phyloP scores from a whole-genome alignment of 1,140 invertebrate species.

The Drosophila ananassae region DNA sequence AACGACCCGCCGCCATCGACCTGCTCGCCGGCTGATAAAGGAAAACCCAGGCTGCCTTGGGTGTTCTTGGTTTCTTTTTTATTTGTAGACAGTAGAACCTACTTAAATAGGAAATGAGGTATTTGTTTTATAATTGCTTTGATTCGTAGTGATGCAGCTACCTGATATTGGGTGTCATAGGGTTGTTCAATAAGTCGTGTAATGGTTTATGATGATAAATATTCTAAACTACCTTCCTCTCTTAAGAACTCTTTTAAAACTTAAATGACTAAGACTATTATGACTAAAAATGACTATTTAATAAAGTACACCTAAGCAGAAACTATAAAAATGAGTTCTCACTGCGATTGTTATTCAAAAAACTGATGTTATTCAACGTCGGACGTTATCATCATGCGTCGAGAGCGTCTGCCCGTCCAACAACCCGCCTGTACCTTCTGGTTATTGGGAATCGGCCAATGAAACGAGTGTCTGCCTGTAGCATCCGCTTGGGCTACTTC shows the following conservation, averaged over 20 bases:
- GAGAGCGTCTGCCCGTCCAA: conserved; percentile 38
- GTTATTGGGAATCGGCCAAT: conserved; percentile 4
- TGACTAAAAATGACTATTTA: too few species aligned
- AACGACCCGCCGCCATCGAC: conserved; percentile 41
- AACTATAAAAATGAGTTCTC: background rate
- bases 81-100: conserved; percentile 32
- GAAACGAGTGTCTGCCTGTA: conserved; percentile 36
- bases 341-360: conserved; percentile 54
- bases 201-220: too few species aligned
- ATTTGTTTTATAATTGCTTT: background rate
- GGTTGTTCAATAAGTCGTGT: too few species aligned
- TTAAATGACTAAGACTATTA: too few species aligned
- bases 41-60: conserved; percentile 43
- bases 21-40: conserved; percentile 59
- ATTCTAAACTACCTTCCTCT: too few species aligned
- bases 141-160: too few species aligned
- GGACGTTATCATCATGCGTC: conserved; percentile 51
- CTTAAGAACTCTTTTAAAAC: too few species aligned
- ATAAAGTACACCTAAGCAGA: background rate
- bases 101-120: background rate
- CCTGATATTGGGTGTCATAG: too few species aligned
- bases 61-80: conserved; percentile 11
- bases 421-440: conserved; percentile 12
- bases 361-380: conserved; percentile 48
- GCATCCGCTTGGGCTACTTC: conserved; percentile 18